Conservation (phyloP, 2,113 vertebrate genomes). For the Maccullochella peelii region DNA sequence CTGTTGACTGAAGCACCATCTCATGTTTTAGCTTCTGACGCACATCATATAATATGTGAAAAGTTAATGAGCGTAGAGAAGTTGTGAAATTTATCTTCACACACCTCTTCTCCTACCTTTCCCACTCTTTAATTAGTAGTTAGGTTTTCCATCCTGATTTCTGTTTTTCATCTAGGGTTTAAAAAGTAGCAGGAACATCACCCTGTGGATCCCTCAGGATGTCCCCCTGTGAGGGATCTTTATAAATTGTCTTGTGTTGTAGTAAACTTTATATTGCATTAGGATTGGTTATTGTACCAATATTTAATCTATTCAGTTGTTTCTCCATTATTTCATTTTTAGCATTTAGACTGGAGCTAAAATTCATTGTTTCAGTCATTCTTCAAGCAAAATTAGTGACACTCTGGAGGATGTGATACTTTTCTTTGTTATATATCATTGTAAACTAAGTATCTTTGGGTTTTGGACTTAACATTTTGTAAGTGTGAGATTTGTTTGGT, state of each 20-base stretch:
- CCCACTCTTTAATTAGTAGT: neutral
- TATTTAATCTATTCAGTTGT: neutral
- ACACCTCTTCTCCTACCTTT: neutral
- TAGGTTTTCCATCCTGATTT: neutral
- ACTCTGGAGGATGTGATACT: neutral
- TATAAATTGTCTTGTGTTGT: neutral
- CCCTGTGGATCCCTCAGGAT: neutral
- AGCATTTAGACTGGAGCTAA: neutral
- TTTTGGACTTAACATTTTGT: neutral
- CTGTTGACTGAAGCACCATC: neutral
- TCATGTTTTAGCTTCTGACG: neutral
- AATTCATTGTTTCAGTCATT: neutral
- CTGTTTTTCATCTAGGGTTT: neutral
- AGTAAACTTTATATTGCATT: neutral
- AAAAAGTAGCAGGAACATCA: neutral
- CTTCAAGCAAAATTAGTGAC: neutral
- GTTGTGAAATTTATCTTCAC: conserved; percentile 45
- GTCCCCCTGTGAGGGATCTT: neutral
- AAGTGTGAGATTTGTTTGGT: neutral
- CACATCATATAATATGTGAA: conserved; percentile 38
- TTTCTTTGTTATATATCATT: neutral
- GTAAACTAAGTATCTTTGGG: neutral
- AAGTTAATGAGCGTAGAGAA: conserved; percentile 46
- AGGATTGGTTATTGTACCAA: neutral
- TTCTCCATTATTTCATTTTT: neutral